phyloP scores from a whole-genome alignment of 2,113 vertebrate genomes.

The Notiomystis cincta region DNA sequence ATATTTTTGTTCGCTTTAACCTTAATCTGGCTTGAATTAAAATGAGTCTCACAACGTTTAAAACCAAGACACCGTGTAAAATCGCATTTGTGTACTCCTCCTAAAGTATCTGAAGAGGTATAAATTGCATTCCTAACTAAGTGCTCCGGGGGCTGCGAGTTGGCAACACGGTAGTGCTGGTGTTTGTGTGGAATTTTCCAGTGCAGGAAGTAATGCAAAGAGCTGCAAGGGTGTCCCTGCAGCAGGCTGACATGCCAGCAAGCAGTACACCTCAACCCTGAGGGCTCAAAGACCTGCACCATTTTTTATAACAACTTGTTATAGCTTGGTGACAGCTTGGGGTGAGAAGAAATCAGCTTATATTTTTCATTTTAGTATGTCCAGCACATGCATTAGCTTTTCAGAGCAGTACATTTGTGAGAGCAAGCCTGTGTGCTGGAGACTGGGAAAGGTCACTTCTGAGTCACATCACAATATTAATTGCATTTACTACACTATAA shows the following conservation, averaged over 20 bases:
- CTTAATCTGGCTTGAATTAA: background rate
- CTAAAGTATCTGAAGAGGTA: background rate
- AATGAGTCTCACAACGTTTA: background rate
- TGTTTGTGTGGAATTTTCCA: background rate
- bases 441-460: background rate
- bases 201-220: background rate
- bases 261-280: background rate
- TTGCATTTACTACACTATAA: background rate
- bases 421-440: background rate
- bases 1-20: background rate
- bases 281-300: background rate
- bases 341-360: background rate
- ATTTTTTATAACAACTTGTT: background rate
- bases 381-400: background rate
- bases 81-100: background rate
- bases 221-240: background rate
- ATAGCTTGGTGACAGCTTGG: background rate
- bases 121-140: background rate
- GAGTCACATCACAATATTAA: background rate
- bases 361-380: background rate
- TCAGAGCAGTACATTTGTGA: background rate
- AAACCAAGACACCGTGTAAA: background rate
- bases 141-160: accelerated
- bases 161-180: background rate
- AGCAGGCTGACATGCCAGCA: background rate